Percentiles rank a stretch among this genome's conserved stretches.
These are phyloP conservation scores for Xenopus petersii DNA, from an alignment of 2,797 vertebrate species.

Conservation along the genomic window DNA sequence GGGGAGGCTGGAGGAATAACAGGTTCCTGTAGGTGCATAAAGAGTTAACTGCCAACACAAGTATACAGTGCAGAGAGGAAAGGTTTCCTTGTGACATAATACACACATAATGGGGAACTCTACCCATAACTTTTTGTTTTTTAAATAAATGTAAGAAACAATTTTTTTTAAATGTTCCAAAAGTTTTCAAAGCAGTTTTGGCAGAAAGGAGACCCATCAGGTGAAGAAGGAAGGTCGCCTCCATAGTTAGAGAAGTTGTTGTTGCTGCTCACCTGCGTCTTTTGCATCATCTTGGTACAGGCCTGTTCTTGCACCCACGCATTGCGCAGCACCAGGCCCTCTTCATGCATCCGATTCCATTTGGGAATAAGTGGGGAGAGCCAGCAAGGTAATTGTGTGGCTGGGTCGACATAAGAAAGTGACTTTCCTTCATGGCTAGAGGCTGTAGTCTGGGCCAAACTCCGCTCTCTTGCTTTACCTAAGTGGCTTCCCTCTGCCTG, in stretches of 20 bases:
- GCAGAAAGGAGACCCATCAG: too few species aligned
- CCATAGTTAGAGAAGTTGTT: conserved; percentile 46
- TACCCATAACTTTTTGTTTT: too few species aligned
- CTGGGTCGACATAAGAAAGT: conserved; percentile 82
- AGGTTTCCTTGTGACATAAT: too few species aligned
- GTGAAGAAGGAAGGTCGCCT: conserved; percentile 8
- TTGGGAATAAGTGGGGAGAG: conserved; percentile 78
- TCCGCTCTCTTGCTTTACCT: conserved; percentile 12
- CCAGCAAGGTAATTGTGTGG: conserved; percentile 85
- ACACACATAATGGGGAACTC: too few species aligned
- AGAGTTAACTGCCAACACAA: too few species aligned
- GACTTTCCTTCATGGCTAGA: conserved; percentile 66
- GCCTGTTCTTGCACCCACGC: conserved; percentile 89
- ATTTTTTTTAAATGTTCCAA: too few species aligned
- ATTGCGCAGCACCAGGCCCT: conserved; percentile 63
- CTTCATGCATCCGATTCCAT: conserved; percentile 64
- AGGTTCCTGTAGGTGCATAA: too few species aligned
- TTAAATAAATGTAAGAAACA: too few species aligned
- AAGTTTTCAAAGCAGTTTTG: too few species aligned
- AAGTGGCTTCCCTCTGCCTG: not conserved
- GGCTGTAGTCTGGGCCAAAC: conserved; percentile 7
- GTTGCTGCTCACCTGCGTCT: conserved; percentile 60
- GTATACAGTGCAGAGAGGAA: too few species aligned
- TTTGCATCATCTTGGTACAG: conserved; percentile 80
- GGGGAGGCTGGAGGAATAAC: too few species aligned